These are phyloP conservation scores for Protophormia terraenovae DNA, from an alignment of 2,888 invertebrate species.

Conservation along the genomic window DNA sequence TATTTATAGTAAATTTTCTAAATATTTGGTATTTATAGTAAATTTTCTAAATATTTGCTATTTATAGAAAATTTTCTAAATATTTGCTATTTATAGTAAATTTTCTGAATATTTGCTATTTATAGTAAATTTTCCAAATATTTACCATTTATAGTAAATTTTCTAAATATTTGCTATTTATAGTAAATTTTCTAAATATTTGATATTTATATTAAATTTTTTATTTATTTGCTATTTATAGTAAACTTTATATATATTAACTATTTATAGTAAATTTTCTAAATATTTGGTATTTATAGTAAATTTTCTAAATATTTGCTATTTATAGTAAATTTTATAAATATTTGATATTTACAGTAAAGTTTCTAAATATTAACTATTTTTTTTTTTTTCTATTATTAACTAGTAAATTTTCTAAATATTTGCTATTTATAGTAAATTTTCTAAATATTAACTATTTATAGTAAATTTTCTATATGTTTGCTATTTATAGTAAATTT, in stretches of 20 bases:
- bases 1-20: background rate
- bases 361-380: background rate
- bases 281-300: background rate
- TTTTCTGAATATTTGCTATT: background rate
- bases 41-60: background rate
- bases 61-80: background rate
- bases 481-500: background rate
- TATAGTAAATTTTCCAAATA: background rate
- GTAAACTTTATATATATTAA: too few relatives aligned
- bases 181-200: background rate
- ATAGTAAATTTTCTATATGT: background rate
- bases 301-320: background rate
- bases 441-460: background rate
- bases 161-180: background rate
- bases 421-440: background rate
- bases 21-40: background rate
- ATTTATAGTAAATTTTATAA: background rate
- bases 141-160: background rate
- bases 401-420: background rate
- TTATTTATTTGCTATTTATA: background rate
- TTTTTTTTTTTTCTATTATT: too few relatives aligned
- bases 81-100: background rate
- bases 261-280: background rate
- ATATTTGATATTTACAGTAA: background rate
- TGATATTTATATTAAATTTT: background rate